A percentile compares a stretch with the other conserved stretches of the same genome.
phyloP scores from a whole-genome alignment of 92 coral and sea anemone genomes.

The Porites cylindrica region DNA sequence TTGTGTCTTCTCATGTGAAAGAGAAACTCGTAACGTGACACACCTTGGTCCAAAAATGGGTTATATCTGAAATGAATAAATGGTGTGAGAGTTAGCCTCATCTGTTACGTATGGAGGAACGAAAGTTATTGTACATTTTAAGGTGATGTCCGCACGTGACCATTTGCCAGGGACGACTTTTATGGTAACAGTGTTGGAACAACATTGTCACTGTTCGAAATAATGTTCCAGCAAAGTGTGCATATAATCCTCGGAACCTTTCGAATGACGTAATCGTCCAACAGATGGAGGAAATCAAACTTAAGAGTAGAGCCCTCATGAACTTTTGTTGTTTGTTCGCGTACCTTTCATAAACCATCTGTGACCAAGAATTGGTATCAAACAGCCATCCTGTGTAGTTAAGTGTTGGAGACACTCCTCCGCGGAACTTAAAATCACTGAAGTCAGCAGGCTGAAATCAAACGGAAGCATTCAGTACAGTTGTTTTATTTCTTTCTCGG shows the following conservation, averaged over 20 bases:
- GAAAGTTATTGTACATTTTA: not conserved
- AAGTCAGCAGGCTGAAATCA: slow-evolving; percentile 70
- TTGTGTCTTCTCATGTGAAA: slow-evolving; percentile 99
- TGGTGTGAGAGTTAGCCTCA: too few species aligned
- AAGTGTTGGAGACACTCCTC: slow-evolving; percentile 97
- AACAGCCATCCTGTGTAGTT: slow-evolving; percentile 99
- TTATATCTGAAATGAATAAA: slow-evolving; percentile 75
- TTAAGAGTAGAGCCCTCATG: too few species aligned
- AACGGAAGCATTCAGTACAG: not conserved
- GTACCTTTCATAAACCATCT: slow-evolving; percentile 97
- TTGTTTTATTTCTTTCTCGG: too few species aligned
- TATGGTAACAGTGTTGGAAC: too few species aligned
- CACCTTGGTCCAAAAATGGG: slow-evolving; percentile 99
- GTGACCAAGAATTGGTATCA: slow-evolving; percentile 99
- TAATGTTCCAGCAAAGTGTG: too few species aligned
- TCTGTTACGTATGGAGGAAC: too few species aligned
- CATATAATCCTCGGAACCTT: too few species aligned
- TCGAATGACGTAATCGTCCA: too few species aligned
- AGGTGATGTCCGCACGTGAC: too few species aligned
- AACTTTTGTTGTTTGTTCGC: not conserved
- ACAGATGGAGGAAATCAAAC: too few species aligned
- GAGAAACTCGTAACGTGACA: slow-evolving; percentile 96
- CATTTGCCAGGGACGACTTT: too few species aligned
- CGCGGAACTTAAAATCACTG: slow-evolving; percentile 94
- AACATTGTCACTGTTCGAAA: too few species aligned